Percentiles rank a stretch among this genome's conserved stretches.
Evolutionary conservation across 2,888 invertebrate genomes (phyloP).

Genomic region (Nomada fabriciana): DNA sequence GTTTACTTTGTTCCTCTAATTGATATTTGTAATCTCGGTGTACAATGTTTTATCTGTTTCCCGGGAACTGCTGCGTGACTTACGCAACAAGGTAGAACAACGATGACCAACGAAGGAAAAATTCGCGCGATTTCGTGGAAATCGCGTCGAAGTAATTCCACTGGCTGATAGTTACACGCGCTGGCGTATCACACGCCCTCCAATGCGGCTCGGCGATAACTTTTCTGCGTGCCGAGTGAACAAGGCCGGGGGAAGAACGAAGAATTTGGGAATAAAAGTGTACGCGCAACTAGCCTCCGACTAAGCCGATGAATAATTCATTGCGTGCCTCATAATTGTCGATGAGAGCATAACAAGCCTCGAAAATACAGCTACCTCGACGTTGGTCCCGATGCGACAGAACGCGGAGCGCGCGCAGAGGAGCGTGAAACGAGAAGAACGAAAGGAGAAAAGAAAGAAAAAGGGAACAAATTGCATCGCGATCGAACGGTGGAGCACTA

Average conservation of each 20-base stretch:
- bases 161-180: constrained; percentile 2
- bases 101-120: constrained; percentile 35
- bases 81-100: neutral
- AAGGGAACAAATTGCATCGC: constrained; percentile 3
- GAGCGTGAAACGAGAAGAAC: neutral
- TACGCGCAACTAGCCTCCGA: neutral
- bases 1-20: neutral
- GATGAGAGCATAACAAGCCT: too few species aligned
- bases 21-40: neutral
- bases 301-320: too few species aligned
- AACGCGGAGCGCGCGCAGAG: neutral
- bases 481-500: constrained; percentile 31
- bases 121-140: constrained; percentile 10
- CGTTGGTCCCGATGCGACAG: too few species aligned
- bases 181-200: constrained; percentile 10
- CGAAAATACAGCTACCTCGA: too few species aligned
- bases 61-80: too few species aligned
- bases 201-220: neutral
- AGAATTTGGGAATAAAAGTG: neutral
- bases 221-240: neutral
- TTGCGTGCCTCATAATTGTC: too few species aligned
- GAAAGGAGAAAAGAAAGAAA: neutral
- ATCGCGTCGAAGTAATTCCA: constrained; percentile 33
- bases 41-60: neutral
- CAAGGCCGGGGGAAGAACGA: too few species aligned